phyloP scores from a whole-genome alignment of 2,888 invertebrate species.

The Dicyrtoma fusca region DNA sequence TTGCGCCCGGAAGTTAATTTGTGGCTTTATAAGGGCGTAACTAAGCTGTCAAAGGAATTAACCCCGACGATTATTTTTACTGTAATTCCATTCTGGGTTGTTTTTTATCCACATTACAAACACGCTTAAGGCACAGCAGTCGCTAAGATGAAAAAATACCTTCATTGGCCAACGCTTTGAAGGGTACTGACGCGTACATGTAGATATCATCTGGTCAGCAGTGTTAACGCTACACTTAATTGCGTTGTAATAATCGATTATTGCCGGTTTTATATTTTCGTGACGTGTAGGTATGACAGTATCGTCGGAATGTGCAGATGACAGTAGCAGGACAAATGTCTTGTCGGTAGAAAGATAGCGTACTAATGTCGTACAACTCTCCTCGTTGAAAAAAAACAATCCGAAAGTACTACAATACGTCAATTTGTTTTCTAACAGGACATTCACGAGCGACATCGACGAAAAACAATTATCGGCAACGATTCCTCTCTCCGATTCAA shows the following conservation, averaged over 20 bases:
- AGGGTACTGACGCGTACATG: not conserved
- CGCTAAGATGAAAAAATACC: not conserved
- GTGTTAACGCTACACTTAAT: not conserved
- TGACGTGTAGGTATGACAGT: not conserved
- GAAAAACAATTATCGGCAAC: not conserved
- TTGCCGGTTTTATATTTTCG: not conserved
- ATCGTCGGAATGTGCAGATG: not conserved
- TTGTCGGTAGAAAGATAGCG: not conserved
- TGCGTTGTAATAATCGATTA: slow-evolving; percentile 4
- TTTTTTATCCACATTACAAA: not conserved
- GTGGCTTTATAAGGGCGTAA: too few species aligned
- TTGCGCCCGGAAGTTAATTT: too few species aligned
- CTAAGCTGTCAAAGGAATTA: too few species aligned
- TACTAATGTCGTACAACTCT: not conserved
- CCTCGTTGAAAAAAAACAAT: not conserved
- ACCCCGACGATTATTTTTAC: too few species aligned
- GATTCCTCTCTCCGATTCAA: not conserved
- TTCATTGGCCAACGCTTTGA: not conserved
- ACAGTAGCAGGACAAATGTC: not conserved
- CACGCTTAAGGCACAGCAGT: not conserved
- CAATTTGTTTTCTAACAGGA: not conserved
- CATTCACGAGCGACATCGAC: not conserved
- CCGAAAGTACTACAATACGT: not conserved
- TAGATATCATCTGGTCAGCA: not conserved
- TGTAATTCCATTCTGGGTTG: too few species aligned